Percentiles rank a stretch among this genome's conserved stretches.
These are phyloP conservation scores for Platyscapa corneri DNA, from an alignment of 1,140 invertebrate species.

Conservation along the genomic window DNA sequence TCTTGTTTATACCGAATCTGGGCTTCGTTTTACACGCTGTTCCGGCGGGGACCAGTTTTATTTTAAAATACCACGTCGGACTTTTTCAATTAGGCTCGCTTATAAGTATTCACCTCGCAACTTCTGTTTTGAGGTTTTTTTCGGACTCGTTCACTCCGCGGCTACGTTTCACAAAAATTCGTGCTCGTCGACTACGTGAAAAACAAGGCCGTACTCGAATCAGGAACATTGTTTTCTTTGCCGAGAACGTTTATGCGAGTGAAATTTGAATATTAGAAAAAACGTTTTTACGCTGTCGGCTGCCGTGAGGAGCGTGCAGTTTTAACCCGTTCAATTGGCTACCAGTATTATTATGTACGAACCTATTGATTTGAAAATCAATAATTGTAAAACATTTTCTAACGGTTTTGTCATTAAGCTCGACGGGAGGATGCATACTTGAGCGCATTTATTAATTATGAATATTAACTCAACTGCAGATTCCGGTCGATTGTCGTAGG, in stretches of 20 bases:
- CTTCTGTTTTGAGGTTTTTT: background rate
- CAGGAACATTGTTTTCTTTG: background rate
- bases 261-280: background rate
- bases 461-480: background rate
- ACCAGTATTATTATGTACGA: background rate
- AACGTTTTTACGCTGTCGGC: background rate
- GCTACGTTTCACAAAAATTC: background rate
- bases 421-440: background rate
- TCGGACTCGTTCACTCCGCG: background rate
- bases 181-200: background rate
- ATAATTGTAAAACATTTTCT: background rate
- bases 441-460: background rate
- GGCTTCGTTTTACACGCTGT: background rate
- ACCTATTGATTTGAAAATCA: constrained; percentile 1
- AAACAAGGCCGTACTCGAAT: background rate
- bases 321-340: too few relatives aligned
- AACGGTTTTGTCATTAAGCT: background rate
- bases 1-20: background rate
- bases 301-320: too few relatives aligned
- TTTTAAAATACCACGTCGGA: too few relatives aligned
- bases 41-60: too few relatives aligned
- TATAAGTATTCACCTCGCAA: background rate
- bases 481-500: background rate
- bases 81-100: background rate
- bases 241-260: background rate